phyloP scores from a whole-genome alignment of 2,113 vertebrate genomes.

The Myotis lucifugus region DNA sequence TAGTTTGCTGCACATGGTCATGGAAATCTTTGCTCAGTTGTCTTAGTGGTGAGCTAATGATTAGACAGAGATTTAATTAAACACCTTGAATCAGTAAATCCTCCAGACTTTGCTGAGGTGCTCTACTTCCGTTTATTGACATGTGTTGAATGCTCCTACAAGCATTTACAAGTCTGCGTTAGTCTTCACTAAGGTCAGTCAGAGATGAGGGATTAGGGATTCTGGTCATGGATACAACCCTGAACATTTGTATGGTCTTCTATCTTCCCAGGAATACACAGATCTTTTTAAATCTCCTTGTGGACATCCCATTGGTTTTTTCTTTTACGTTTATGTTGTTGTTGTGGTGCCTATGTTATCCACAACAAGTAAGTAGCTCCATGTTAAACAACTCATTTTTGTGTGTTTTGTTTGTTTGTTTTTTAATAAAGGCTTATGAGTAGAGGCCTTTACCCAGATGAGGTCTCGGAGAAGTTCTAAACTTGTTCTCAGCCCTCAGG shows the following conservation, averaged over 20 bases:
- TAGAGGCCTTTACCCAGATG: background rate
- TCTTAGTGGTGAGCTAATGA: background rate
- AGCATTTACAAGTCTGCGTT: background rate
- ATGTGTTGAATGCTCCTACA: background rate
- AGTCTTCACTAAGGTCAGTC: background rate
- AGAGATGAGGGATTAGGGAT: background rate
- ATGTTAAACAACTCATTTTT: background rate
- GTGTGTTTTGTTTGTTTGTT: no score
- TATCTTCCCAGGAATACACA: background rate
- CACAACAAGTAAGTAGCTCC: background rate
- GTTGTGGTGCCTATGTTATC: background rate
- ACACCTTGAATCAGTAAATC: background rate
- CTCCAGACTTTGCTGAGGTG: background rate
- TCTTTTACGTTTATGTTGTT: background rate
- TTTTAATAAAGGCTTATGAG: background rate
- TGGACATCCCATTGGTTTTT: background rate
- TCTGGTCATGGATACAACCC: no score
- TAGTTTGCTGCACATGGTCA: rapidly evolving
- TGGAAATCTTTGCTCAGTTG: background rate
- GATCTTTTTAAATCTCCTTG: background rate
- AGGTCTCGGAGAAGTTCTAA: no score
- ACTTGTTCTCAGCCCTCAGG: rapidly evolving
- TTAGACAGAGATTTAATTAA: background rate
- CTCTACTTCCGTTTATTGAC: background rate
- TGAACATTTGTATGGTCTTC: background rate